Evolutionary conservation across 2,888 invertebrate genomes (phyloP), one percentile per base, ranked within the genome.

Genomic region (Pandemis corylana): DNA sequence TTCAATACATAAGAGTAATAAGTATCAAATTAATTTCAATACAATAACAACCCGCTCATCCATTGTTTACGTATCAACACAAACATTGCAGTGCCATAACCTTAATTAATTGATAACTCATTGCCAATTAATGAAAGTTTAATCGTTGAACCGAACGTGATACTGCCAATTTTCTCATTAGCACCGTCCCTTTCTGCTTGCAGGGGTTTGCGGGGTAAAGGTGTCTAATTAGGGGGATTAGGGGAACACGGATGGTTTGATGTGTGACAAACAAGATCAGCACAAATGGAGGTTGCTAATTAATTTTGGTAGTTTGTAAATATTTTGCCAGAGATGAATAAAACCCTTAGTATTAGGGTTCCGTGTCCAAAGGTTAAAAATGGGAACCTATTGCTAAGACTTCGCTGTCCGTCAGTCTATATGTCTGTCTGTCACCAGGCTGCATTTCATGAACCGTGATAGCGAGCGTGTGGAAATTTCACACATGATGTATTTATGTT

Each of bases 61-160:
- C n/a, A 77, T 71, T 75, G 72, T 77, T 62, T n/a, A 7, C 7
- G n/a, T 9, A 42, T 42, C 13, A 3, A 42, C 13, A 2, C 42
- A 41, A 42, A 62, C 20, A 41, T 9, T 42, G 41, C n/a, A 41
- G 42, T n/a, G 28, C 7, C 7, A 20, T 3, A 28, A 28, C 28
- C 28, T 59, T 20, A 20, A 20, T 15, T 15, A 20, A 51, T 51
- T 51, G n/a, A 49, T 53, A 53, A n/a, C n/a, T 15, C n/a, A 59
- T 59, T 59, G 59, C 12, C 28, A 59, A 28, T 67, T 72, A 68
- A 68, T 67, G 28, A 15, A 15, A n/a, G 15, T 20, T 62, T 46
- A 64, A 64, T 73, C 36, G 49, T 59, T 49, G 49, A 44, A 73
- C 64, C 64, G 28, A 65, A 42, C 41, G 20, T 64, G 64, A 68